These are phyloP conservation scores for Spea hammondii DNA, from an alignment of 2,797 vertebrate species.

Conservation along the genomic window DNA sequence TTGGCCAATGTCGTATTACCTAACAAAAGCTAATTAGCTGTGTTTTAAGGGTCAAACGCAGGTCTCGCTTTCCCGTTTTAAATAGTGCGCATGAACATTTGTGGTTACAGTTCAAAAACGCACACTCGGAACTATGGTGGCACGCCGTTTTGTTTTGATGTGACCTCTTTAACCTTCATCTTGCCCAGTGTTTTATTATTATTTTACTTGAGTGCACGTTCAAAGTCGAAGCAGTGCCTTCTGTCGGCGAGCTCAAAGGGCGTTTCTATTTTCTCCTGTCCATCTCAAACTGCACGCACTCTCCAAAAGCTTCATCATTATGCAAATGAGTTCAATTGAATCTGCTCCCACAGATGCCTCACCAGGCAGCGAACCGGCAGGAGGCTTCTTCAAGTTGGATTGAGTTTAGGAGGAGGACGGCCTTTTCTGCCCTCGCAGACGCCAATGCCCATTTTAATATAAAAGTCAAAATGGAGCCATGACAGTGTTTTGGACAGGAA, in stretches of 20 bases:
- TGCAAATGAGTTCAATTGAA: constrained; percentile 56
- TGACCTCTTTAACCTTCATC: constrained; percentile 10
- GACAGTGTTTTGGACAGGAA: constrained; percentile 25
- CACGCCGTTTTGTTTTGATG: not conserved
- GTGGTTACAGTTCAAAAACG: too few species aligned
- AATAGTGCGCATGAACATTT: too few species aligned
- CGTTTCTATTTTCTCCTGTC: constrained; percentile 57
- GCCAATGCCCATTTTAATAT: constrained; percentile 50
- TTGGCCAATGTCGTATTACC: too few species aligned
- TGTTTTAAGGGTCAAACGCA: too few species aligned
- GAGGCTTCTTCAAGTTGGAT: constrained; percentile 45
- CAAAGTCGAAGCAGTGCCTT: constrained; percentile 45
- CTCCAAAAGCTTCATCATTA: constrained; percentile 59
- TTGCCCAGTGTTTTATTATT: not conserved
- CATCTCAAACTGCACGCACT: constrained; percentile 54
- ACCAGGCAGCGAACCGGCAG: constrained; percentile 53
- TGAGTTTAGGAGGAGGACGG: constrained; percentile 54
- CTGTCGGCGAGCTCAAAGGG: constrained; percentile 55
- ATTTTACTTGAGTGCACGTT: not conserved
- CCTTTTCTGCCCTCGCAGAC: constrained; percentile 47
- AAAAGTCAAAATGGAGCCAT: constrained; percentile 41
- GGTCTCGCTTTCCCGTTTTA: too few species aligned
- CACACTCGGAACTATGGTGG: too few species aligned
- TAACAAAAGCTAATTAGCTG: too few species aligned
- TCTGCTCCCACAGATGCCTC: constrained; percentile 50